These are phyloP conservation scores for Myanophis thanlyinensis DNA, from an alignment of 2,113 vertebrate genomes.

Conservation along the genomic window DNA sequence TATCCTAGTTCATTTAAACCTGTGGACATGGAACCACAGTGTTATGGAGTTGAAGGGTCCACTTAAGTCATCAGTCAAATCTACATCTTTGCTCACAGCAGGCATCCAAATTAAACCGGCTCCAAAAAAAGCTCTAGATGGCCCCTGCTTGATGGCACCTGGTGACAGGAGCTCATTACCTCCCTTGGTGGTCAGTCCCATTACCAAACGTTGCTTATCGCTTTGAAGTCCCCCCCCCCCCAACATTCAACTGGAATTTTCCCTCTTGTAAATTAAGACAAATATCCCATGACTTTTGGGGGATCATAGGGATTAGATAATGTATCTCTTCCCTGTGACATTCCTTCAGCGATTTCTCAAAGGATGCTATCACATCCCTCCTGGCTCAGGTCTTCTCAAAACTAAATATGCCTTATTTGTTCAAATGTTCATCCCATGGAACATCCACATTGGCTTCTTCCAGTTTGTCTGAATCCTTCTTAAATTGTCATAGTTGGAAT, in stretches of 20 bases:
- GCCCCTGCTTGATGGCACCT: not conserved
- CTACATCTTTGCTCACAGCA: not conserved
- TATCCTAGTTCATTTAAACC: conserved; percentile 6
- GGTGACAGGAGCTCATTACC: not conserved
- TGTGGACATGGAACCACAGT: not conserved
- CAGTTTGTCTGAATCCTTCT: not conserved
- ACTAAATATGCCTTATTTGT: not conserved
- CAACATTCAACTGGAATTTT: not conserved
- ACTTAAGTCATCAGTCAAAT: not conserved
- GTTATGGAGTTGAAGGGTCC: not conserved
- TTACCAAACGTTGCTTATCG: not conserved
- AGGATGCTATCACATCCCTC: not conserved
- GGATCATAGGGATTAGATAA: not conserved
- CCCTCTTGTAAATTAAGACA: not conserved
- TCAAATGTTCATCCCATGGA: not conserved
- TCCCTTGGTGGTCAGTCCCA: not conserved
- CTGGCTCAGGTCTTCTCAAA: not conserved
- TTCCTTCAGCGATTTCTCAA: not conserved
- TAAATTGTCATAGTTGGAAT: not conserved
- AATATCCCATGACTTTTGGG: not conserved
- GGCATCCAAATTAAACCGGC: not conserved
- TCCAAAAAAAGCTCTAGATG: not conserved
- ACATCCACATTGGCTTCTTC: not conserved
- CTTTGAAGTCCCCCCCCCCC: not conserved
- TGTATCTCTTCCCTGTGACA: not conserved